These are phyloP conservation scores for Misgurnus anguillicaudatus DNA, from an alignment of 2,113 vertebrate species.

Conservation along the genomic window DNA sequence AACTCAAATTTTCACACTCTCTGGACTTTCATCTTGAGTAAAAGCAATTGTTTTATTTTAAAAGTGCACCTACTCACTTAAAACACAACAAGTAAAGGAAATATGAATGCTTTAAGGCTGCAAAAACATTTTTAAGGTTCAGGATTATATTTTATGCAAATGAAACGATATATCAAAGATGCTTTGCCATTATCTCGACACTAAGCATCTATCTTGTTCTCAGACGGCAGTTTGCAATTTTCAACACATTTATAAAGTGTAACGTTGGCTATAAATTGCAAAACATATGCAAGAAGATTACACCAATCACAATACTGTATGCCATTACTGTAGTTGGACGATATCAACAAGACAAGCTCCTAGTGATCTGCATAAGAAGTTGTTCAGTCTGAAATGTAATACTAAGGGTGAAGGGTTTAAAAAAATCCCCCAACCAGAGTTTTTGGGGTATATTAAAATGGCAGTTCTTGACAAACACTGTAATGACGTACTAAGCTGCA, in stretches of 20 bases:
- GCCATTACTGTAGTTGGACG: neutral
- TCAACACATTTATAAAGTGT: neutral
- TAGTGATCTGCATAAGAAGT: no score
- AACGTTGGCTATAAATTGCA: neutral
- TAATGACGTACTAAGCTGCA: neutral
- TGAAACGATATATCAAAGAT: no score
- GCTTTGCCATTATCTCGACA: no score
- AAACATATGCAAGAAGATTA: neutral
- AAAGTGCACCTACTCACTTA: neutral
- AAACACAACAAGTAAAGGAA: neutral
- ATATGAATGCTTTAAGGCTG: neutral
- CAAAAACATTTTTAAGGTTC: neutral
- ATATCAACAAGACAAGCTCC: no score
- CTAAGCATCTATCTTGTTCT: neutral
- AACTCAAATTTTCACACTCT: constrained; percentile 17
- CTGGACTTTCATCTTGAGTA: constrained; percentile 13
- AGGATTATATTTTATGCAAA: no score
- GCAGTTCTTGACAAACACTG: no score
- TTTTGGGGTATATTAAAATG: no score
- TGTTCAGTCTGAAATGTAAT: no score
- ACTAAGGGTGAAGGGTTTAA: no score
- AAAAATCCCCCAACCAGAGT: no score
- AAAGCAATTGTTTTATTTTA: constrained; percentile 1
- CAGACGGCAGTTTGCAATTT: neutral
- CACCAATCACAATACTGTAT: neutral